Percentiles rank a stretch among this genome's conserved stretches.
phyloP scores from a whole-genome alignment of 2,113 vertebrate genomes.

The Eolophus roseicapilla region DNA sequence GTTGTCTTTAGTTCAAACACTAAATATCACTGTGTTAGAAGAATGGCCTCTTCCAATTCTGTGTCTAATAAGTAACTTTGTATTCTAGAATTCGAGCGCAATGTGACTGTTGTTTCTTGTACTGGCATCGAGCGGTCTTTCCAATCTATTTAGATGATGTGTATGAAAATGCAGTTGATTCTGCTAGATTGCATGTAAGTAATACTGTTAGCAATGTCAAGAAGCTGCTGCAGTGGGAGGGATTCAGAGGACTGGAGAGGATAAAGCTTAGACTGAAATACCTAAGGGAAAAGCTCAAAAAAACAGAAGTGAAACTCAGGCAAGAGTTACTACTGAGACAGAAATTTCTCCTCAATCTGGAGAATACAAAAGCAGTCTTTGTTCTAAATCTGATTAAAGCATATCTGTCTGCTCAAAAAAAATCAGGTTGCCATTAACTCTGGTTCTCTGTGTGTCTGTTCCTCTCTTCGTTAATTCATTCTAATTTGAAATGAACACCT shows the following conservation, averaged over 20 bases:
- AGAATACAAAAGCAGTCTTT: neutral
- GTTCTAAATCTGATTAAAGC: neutral
- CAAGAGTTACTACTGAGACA: neutral
- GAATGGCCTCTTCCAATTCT: neutral
- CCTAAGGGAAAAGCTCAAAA: neutral
- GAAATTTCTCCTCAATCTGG: neutral
- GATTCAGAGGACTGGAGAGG: neutral
- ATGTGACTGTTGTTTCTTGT: conserved; percentile 95
- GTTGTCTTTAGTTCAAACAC: neutral
- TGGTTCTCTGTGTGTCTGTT: neutral
- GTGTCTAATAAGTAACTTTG: conserved; percentile 32
- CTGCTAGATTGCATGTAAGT: conserved; percentile 93
- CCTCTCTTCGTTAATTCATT: neutral
- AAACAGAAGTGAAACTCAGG: neutral
- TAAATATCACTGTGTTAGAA: neutral
- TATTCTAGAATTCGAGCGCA: conserved; percentile 85
- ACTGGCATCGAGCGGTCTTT: conserved; percentile 96
- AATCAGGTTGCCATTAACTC: accelerated
- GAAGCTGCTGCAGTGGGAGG: neutral
- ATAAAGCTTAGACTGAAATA: neutral
- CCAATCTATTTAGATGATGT: conserved; percentile 99
- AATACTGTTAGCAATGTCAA: neutral
- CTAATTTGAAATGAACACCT: neutral
- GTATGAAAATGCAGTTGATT: conserved; percentile 93
- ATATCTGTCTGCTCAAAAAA: neutral